Percentiles rank a stretch among this genome's conserved stretches.
Evolutionary conservation across 2,797 vertebrate species (phyloP).

Genomic region (Tolypeutes matacus): DNA sequence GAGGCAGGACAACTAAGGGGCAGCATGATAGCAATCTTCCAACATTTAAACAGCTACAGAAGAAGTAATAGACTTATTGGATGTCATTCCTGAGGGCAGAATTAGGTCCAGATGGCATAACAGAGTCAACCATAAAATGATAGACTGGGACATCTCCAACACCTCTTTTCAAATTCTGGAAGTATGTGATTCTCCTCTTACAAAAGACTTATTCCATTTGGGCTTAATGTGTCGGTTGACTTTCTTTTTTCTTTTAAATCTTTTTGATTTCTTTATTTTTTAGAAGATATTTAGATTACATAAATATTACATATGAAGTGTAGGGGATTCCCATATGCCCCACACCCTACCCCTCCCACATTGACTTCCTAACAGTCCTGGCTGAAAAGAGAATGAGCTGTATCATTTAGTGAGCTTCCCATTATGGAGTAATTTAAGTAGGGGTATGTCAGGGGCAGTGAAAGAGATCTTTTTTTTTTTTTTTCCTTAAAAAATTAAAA

Average conservation of each 20-base stretch:
- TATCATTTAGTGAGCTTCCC: neutral
- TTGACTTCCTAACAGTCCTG: neutral
- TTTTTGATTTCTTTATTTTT: no score
- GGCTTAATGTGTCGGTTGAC: neutral
- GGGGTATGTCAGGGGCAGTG: neutral
- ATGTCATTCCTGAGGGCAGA: neutral
- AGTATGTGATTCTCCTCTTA: constrained; percentile 5
- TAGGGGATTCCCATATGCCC: no score
- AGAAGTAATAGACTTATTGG: neutral
- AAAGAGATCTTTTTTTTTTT: neutral
- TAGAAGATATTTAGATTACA: no score
- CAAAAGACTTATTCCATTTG: neutral
- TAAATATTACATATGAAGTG: no score
- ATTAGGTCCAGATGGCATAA: constrained; percentile 2
- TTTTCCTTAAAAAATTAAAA: no score
- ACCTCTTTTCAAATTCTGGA: constrained; percentile 7
- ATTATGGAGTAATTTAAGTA: neutral
- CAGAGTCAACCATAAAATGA: neutral
- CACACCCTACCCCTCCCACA: neutral
- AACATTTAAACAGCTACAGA: neutral
- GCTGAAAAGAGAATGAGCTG: neutral
- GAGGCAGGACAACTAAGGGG: neutral
- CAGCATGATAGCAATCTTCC: neutral
- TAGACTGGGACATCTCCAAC: neutral
- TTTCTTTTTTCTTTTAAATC: no score